Evolutionary conservation across 2,113 vertebrate genomes (phyloP), one percentile per base, ranked within the genome.

Genomic region (Limnothrissa miodon): DNA sequence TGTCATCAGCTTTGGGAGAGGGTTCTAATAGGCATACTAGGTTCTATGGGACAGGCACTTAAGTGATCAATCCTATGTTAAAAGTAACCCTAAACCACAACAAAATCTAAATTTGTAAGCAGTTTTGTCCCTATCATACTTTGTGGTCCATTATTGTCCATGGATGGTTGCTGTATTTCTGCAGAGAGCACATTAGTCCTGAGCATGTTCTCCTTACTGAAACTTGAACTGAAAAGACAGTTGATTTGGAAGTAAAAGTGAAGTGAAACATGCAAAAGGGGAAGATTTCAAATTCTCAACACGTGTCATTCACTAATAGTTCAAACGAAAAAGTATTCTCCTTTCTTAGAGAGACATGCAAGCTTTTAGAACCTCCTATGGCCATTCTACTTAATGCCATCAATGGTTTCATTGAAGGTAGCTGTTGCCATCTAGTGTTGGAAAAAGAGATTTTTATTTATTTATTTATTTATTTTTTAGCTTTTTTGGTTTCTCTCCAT

Each of bases 391-490:
- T 74, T 36, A 1, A 36, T 74, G 62, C 25, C 66, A 74, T n/a
- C 36, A 25, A n/a, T 29, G 6, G 8, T 45, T 4, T 81, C n/a
- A 33, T 10, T 59, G 39, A 82, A 78, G 80, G 9, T 51, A 78
- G 29, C 81, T 81, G 48, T 8, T 39, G 53, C 90, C 90, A 36
- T 82, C 93, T 87, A 66, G 82, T 92, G 90, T 87, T 39, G 66
- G 74, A 78, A 1, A 23, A 10, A 1, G 46, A 36, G 15, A 85
- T 78, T 33, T 39, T 45, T 44, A n/a, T 11, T 0, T 10, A 33
- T 23, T 10, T 56, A 9, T 45, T 8, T n/a, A 7, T 17, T 51
- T 39, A 42, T 9, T 74, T 45, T 44, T 33, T 36, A 25, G 5
- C 48, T n/a, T 46, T 45, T 8, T 44, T 39, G n/a, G 84, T 78